phyloP scores from a whole-genome alignment of 2,113 vertebrate genomes.

The Melierax canorus region DNA sequence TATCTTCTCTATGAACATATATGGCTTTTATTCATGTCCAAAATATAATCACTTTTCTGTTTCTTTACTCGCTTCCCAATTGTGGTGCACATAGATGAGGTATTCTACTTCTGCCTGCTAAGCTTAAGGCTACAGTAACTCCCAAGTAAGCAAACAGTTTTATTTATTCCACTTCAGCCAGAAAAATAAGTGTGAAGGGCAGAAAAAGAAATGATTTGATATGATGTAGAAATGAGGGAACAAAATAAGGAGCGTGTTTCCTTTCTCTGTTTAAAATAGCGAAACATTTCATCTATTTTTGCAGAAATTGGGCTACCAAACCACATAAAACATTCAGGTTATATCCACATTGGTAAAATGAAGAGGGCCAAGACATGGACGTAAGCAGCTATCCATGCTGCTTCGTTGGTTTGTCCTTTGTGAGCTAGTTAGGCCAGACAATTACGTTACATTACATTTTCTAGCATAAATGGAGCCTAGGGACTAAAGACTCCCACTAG shows the following conservation, averaged over 20 bases:
- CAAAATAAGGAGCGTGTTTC: not conserved
- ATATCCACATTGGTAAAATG: not conserved
- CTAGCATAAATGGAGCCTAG: not conserved
- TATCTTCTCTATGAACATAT: not conserved
- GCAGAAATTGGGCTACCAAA: not conserved
- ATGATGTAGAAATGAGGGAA: not conserved
- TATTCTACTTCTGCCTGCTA: not conserved
- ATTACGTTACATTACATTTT: not conserved
- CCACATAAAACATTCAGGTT: not conserved
- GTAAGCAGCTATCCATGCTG: not conserved
- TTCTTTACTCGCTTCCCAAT: not conserved
- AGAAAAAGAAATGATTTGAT: not conserved
- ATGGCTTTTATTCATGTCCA: not conserved
- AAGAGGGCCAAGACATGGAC: fast-evolving
- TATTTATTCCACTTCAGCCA: not conserved
- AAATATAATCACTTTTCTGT: not conserved
- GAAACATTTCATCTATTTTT: not conserved
- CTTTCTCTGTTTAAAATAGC: not conserved
- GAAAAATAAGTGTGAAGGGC: not conserved
- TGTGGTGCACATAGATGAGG: not conserved
- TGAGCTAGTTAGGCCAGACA: not conserved
- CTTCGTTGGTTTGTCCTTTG: not conserved
- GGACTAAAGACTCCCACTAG: not conserved
- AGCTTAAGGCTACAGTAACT: not conserved
- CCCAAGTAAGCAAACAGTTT: not conserved